A percentile compares a stretch with the other conserved stretches of the same genome.
phyloP scores from a whole-genome alignment of 2,113 vertebrate genomes.

The Vidua chalybeata region DNA sequence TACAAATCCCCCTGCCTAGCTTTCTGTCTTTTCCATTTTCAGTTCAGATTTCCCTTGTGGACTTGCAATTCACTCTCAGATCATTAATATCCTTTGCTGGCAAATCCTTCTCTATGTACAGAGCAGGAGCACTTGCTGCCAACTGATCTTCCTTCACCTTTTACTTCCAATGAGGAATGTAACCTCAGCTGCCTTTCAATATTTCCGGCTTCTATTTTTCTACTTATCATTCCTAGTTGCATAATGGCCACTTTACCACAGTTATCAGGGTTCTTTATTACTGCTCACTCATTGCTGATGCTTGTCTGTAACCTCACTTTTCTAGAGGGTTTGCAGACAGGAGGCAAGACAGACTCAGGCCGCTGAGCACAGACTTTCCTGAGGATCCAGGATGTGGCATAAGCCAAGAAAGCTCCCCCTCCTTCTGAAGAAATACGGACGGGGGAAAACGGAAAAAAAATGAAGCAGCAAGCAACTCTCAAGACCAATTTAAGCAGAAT shows the following conservation, averaged over 20 bases:
- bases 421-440: background rate
- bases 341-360: background rate
- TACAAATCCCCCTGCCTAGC: slow-evolving; percentile 7
- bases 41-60: slow-evolving; percentile 25
- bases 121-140: background rate
- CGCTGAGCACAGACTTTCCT: slow-evolving; percentile 16
- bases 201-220: slow-evolving; percentile 10
- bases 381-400: slow-evolving; percentile 25
- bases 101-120: slow-evolving; percentile 41
- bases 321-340: background rate
- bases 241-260: background rate
- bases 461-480: slow-evolving; percentile 26
- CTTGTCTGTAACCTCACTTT: slow-evolving; percentile 29
- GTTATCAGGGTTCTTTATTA: background rate
- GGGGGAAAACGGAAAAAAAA: background rate
- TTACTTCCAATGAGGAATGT: slow-evolving; percentile 43
- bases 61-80: slow-evolving; percentile 19
- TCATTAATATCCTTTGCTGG: slow-evolving; percentile 56
- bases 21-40: slow-evolving; percentile 58
- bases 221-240: background rate
- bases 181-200: slow-evolving; percentile 11
- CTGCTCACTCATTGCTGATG: background rate
- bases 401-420: slow-evolving; percentile 43
- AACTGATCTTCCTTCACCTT: slow-evolving; percentile 42
- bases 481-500: slow-evolving; percentile 33